A percentile compares a stretch with the other conserved stretches of the same genome.
Evolutionary conservation across 2,888 invertebrate species (phyloP).

Genomic region (Nephrotoma flavescens): DNA sequence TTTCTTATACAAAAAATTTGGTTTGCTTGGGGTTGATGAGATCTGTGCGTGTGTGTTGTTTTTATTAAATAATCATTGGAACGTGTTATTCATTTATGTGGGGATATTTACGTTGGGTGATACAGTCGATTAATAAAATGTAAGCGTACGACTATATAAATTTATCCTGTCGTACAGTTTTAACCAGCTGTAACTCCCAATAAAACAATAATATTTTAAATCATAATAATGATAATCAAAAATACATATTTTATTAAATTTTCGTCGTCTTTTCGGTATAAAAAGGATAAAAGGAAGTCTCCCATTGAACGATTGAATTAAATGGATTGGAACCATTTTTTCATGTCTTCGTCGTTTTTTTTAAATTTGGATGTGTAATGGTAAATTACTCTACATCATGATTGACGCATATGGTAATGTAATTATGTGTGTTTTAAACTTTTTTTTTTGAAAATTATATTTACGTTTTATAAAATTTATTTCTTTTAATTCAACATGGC

Average conservation of each 20-base stretch:
- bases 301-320: neutral
- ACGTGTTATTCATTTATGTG: neutral
- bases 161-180: neutral
- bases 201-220: neutral
- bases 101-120: neutral
- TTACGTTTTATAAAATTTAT: neutral
- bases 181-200: neutral
- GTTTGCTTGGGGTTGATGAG: neutral
- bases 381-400: neutral
- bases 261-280: neutral
- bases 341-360: neutral
- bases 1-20: neutral
- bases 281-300: neutral
- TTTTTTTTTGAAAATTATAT: neutral
- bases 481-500: neutral
- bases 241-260: neutral
- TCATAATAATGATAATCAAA: neutral
- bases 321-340: neutral
- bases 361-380: neutral
- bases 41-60: neutral
- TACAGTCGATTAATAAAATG: neutral
- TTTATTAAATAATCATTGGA: neutral
- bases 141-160: neutral
- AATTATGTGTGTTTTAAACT: neutral
- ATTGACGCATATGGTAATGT: neutral